These are phyloP conservation scores for Catalaphyllia jardinei DNA, from an alignment of 64 coral and sea anemone species.

Conservation along the genomic window DNA sequence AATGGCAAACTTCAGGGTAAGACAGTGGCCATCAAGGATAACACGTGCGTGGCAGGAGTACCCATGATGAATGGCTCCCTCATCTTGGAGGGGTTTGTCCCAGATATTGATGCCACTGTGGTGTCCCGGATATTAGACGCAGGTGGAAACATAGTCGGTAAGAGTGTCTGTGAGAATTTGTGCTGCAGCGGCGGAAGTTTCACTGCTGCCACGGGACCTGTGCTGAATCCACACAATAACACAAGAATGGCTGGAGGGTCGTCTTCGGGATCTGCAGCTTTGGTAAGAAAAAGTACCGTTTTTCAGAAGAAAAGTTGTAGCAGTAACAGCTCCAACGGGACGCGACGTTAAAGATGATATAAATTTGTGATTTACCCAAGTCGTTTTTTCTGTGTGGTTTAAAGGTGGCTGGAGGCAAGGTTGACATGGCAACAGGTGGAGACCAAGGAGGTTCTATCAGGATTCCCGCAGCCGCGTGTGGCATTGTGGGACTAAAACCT, in stretches of 20 bases:
- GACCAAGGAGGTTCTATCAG: slow-evolving; percentile 92
- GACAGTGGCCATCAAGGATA: slow-evolving; percentile 79
- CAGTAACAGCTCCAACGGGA: too few relatives aligned
- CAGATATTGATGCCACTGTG: slow-evolving; percentile 85
- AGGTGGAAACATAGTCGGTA: slow-evolving; percentile 83
- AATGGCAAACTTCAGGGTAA: slow-evolving; percentile 71
- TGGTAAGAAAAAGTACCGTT: slow-evolving; percentile 45
- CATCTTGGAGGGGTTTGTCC: slow-evolving; percentile 67
- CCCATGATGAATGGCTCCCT: slow-evolving; percentile 91
- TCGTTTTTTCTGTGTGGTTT: background rate
- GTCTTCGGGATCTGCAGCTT: slow-evolving; percentile 78
- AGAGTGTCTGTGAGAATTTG: slow-evolving; percentile 79
- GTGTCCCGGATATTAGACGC: slow-evolving; percentile 84
- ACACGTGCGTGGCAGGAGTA: slow-evolving; percentile 69
- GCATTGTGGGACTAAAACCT: slow-evolving; percentile 94
- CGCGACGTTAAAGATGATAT: too few relatives aligned
- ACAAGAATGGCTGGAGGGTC: slow-evolving; percentile 76
- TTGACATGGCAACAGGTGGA: slow-evolving; percentile 85
- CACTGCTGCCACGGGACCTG: slow-evolving; percentile 74
- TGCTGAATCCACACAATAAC: slow-evolving; percentile 74
- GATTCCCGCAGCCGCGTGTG: slow-evolving; percentile 63
- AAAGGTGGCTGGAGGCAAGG: slow-evolving; percentile 72
- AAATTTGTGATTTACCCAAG: too few relatives aligned
- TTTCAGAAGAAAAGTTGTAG: too few relatives aligned
- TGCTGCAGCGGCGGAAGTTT: slow-evolving; percentile 76